These are phyloP conservation scores for Xylota sylvarum DNA, from an alignment of 2,888 invertebrate species.

Conservation along the genomic window DNA sequence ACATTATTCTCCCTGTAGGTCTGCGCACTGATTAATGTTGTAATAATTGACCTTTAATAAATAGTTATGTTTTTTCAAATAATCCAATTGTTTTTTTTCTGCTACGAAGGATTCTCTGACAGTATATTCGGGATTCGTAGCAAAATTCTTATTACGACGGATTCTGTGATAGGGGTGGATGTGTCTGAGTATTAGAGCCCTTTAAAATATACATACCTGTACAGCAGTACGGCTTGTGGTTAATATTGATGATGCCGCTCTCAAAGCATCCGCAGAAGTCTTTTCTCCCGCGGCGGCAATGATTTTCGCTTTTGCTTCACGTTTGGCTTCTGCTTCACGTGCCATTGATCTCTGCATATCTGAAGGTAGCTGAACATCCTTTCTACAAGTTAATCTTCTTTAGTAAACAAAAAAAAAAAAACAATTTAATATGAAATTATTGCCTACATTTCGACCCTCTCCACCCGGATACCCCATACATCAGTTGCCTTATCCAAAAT, in stretches of 20 bases:
- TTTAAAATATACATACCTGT: slow-evolving; percentile 60
- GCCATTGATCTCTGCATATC: slow-evolving; percentile 89
- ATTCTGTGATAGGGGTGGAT: no score
- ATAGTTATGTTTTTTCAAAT: no score
- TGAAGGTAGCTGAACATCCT: slow-evolving; percentile 85
- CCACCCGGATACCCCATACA: slow-evolving; percentile 96
- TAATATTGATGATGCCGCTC: slow-evolving; percentile 87
- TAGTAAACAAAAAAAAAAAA: not conserved
- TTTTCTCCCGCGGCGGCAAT: slow-evolving; percentile 89
- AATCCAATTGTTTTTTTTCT: no score
- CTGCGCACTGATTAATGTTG: no score
- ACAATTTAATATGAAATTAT: not conserved
- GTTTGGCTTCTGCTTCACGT: slow-evolving; percentile 89
- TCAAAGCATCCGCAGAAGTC: slow-evolving; percentile 87
- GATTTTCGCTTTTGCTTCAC: slow-evolving; percentile 89
- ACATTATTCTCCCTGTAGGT: no score
- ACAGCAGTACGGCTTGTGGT: slow-evolving; percentile 86
- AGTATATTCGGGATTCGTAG: no score
- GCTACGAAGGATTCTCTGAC: no score
- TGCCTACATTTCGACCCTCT: slow-evolving; percentile 94
- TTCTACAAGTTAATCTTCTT: slow-evolving; percentile 81
- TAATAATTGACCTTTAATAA: no score
- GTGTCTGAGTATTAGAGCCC: not conserved
- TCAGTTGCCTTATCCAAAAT: slow-evolving; percentile 93
- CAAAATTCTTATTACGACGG: no score